Evolutionary conservation across 2,797 vertebrate species (phyloP), one percentile per base, ranked within the genome.

Genomic region (Odontamblyopus rebecca): DNA sequence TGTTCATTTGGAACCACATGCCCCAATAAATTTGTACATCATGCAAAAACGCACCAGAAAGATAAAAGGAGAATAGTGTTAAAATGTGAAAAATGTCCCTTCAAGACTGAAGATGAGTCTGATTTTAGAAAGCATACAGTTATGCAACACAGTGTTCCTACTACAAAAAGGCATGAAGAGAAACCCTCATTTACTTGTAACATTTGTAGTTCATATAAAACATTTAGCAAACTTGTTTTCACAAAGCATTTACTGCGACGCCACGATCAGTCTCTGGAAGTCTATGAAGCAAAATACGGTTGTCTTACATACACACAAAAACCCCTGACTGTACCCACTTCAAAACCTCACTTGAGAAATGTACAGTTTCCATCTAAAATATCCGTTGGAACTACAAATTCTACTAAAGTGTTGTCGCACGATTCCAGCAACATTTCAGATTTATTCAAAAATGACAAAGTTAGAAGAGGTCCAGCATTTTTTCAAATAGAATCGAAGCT

Each of bases 41-140:
- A 99, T 76, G 97, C 98, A 72, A 98, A 98, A 92, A 98, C 96
- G 1, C 97, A 98, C 16, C 95, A 97, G 83, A 99, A 99, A 87
- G 96, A 97, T 90, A 98, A 99, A 89, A 94, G 44, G 19, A 66
- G 51, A 19, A 50, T 95, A 79, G 96, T 95, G 60, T 97, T 96
- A 75, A 95, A 94, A 85, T 99, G 98, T 90, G 95, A 97, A 81
- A 97, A 97, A 84, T 99, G 98, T 87, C 96, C 95, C 90, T 98
- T 96, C 84, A 95, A 95, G 93, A 95, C 95, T 73, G 87, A 95
- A 80, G 96, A 93, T 77, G 95, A 96, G 88, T 93, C 82, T 82
- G 96, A 98, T 72, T 91, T 98, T 89, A 95, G 95, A 84, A 94
- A 93, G 87, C 98, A 99, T 87, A 90, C 92, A 85, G 93, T 95